phyloP scores from a whole-genome alignment of 2,797 vertebrate genomes.

The Ctenosaura bakeri region DNA sequence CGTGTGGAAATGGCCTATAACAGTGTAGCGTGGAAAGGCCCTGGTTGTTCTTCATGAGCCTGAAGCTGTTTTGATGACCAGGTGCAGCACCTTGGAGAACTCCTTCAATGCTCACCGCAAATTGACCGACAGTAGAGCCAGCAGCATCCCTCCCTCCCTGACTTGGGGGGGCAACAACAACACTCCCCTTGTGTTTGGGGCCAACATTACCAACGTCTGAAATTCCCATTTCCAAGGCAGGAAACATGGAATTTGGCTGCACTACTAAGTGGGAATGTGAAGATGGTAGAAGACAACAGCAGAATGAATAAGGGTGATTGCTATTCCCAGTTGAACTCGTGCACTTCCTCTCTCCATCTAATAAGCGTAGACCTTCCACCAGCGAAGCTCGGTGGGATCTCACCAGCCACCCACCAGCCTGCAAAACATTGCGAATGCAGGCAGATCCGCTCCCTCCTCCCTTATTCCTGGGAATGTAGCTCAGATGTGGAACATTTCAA shows the following conservation, averaged over 20 bases:
- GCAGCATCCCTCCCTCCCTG: too few relatives aligned
- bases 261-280: too few relatives aligned
- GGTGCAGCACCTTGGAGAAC: too few relatives aligned
- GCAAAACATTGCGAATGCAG: slow-evolving; percentile 44
- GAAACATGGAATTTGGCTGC: neutral
- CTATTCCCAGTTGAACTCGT: neutral
- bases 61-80: too few relatives aligned
- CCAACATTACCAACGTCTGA: neutral
- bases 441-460: slow-evolving; percentile 11
- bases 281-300: neutral
- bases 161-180: neutral
- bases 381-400: neutral
- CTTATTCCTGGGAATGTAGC: slow-evolving; percentile 51
- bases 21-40: too few relatives aligned
- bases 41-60: neutral
- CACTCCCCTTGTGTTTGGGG: neutral
- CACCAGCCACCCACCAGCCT: neutral
- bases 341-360: neutral
- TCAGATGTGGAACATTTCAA: slow-evolving; percentile 61
- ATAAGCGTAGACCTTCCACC: neutral
- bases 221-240: neutral
- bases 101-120: too few relatives aligned
- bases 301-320: neutral
- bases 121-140: too few relatives aligned
- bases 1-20: too few relatives aligned